Evolutionary conservation across 2,113 vertebrate species (phyloP).

Genomic region (Aegotheles bennettii): DNA sequence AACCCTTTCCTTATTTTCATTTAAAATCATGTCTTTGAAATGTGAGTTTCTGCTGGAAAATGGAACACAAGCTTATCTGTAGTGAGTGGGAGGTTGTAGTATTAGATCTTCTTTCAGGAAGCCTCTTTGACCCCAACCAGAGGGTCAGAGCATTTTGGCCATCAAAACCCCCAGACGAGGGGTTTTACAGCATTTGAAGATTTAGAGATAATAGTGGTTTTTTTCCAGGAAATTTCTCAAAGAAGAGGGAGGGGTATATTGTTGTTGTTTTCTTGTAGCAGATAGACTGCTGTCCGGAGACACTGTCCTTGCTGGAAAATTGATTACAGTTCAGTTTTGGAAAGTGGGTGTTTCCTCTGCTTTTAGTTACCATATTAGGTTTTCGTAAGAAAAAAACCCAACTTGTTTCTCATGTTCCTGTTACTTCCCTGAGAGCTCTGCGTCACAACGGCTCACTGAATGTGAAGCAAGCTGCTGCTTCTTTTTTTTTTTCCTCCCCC

Average conservation of each 20-base stretch:
- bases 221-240: neutral
- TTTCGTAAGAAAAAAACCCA: neutral
- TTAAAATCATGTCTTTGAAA: neutral
- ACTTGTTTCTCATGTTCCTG: neutral
- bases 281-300: neutral
- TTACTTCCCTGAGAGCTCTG: neutral
- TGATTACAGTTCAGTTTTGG: neutral
- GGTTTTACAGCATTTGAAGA: neutral
- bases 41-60: neutral
- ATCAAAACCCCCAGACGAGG: neutral
- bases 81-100: neutral
- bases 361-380: neutral
- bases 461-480: neutral
- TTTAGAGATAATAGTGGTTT: neutral
- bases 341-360: neutral
- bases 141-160: neutral
- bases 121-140: neutral
- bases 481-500: neutral
- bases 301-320: neutral
- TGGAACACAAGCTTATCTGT: neutral
- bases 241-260: neutral
- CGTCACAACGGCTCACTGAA: neutral
- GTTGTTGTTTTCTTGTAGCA: neutral
- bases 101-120: slow-evolving; percentile 11
- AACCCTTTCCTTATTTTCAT: neutral